A percentile compares a stretch with the other conserved stretches of the same genome.
Conservation (phyloP, 2,113 vertebrate species). For the Diadophis punctatus region DNA sequence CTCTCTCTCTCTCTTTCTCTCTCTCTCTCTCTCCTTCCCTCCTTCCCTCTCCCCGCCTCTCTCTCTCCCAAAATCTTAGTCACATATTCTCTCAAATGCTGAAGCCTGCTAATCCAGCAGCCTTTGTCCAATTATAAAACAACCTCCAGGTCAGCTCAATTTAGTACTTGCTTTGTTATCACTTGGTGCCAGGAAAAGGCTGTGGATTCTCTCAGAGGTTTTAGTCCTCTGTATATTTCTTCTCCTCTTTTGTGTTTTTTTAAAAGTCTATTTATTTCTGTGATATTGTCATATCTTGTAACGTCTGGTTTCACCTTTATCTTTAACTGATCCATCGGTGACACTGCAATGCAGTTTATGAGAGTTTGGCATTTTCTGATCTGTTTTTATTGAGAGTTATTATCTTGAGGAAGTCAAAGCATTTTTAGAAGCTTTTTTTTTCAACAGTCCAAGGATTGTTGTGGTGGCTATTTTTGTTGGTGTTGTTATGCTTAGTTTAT, state of each 20-base stretch:
- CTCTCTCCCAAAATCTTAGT: background rate
- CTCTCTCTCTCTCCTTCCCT: too few species aligned
- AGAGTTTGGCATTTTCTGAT: background rate
- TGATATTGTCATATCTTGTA: background rate
- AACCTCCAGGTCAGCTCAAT: background rate
- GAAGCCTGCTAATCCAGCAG: background rate
- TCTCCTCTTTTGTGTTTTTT: background rate
- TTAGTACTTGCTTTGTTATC: background rate
- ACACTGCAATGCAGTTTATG: background rate
- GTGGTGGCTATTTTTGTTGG: background rate
- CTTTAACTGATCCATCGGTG: background rate
- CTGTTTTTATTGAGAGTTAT: background rate
- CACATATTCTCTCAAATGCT: background rate
- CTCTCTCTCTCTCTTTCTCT: background rate
- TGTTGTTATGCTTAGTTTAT: background rate
- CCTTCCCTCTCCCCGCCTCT: background rate
- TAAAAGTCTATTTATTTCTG: background rate
- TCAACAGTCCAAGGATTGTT: background rate
- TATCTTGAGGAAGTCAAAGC: background rate
- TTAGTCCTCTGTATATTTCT: background rate
- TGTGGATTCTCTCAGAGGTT: background rate
- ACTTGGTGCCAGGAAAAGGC: background rate
- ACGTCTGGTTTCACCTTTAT: background rate
- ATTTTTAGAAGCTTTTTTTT: background rate
- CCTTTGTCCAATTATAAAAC: background rate